phyloP scores from a whole-genome alignment of 1,140 invertebrate genomes.

The Monomorium pharaonis region DNA sequence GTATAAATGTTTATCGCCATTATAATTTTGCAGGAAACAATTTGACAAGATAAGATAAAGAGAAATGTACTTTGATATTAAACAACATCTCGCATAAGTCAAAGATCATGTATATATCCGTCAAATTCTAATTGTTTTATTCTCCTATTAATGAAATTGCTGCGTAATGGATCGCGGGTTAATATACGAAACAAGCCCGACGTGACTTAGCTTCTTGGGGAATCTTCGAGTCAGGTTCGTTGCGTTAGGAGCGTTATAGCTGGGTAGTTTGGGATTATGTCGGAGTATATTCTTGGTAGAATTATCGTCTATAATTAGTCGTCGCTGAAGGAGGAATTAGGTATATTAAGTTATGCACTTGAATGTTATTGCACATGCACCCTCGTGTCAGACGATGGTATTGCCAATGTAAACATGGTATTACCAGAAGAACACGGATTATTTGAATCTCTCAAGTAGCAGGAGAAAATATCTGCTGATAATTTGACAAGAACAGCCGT shows the following conservation, averaged over 20 bases:
- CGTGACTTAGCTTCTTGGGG: slow-evolving; percentile 48
- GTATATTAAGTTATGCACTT: slow-evolving; percentile 72
- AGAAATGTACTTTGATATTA: slow-evolving; percentile 10
- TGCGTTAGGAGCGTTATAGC: neutral
- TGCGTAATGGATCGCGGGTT: slow-evolving; percentile 31
- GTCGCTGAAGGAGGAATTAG: slow-evolving; percentile 47
- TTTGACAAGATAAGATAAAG: neutral
- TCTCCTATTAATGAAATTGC: slow-evolving; percentile 47
- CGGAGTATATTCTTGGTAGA: slow-evolving; percentile 61
- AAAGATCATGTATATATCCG: slow-evolving; percentile 5
- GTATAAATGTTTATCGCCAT: neutral
- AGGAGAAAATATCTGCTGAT: slow-evolving; percentile 2
- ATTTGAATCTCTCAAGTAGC: slow-evolving; percentile 13
- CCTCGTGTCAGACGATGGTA: slow-evolving; percentile 56
- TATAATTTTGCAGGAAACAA: neutral
- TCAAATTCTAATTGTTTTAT: slow-evolving; percentile 43
- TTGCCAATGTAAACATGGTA: slow-evolving; percentile 70
- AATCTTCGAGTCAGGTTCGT: slow-evolving; percentile 21
- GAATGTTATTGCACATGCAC: slow-evolving; percentile 76
- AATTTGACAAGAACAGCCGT: neutral
- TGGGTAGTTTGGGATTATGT: slow-evolving; percentile 40
- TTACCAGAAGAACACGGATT: slow-evolving; percentile 63
- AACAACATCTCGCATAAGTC: slow-evolving; percentile 19
- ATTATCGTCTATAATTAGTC: slow-evolving; percentile 74
- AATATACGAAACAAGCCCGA: slow-evolving; percentile 43